Evolutionary conservation across 2,113 vertebrate species (phyloP).

Genomic region (Gobio gobio): DNA sequence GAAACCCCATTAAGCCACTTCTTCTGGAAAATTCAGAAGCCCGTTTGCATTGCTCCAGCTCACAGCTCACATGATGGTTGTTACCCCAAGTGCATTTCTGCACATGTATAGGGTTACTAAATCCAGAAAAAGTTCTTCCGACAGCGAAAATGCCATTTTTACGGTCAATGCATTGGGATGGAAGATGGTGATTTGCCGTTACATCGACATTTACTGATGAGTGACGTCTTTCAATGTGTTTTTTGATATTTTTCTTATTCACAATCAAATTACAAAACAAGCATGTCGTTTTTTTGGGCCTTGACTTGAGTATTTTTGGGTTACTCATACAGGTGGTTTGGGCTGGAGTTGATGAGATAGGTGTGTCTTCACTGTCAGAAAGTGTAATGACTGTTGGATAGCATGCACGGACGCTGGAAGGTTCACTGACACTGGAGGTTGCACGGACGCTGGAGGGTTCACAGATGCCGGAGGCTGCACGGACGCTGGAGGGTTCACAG

Average conservation of each 20-base stretch:
- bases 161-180: background rate
- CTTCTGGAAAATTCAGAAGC: background rate
- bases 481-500: too few species aligned
- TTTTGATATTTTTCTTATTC: background rate
- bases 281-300: background rate
- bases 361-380: background rate
- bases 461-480: background rate
- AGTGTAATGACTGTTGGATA: background rate
- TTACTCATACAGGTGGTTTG: background rate
- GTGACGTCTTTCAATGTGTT: slow-evolving; percentile 9
- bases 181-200: background rate
- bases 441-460: background rate
- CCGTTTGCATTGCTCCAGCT: background rate
- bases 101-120: slow-evolving; percentile 2
- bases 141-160: slow-evolving; percentile 5
- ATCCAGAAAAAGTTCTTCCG: background rate
- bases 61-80: slow-evolving; percentile 1
- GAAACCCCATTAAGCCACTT: slow-evolving; percentile 12
- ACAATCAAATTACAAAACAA: background rate
- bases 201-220: background rate
- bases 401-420: background rate
- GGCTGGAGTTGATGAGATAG: background rate
- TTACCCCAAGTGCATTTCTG: slow-evolving; percentile 18
- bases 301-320: background rate
- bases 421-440: background rate